phyloP scores from a whole-genome alignment of 2,113 vertebrate species.

The Oxygymnocypris stewartii region DNA sequence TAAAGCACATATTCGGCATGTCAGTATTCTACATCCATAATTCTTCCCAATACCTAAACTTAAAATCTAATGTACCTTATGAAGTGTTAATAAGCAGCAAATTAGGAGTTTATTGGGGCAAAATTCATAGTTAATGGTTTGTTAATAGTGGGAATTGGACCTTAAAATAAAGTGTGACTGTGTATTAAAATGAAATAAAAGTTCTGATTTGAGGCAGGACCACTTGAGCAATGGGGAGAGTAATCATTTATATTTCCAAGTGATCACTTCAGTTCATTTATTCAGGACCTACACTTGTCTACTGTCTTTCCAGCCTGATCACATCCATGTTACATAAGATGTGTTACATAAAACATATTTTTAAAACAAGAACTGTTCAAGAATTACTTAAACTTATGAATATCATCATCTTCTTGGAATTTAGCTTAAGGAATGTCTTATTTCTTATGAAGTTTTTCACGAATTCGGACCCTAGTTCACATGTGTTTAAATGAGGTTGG shows the following conservation, averaged over 20 bases:
- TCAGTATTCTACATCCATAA: too few relatives aligned
- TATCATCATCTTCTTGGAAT: too few relatives aligned
- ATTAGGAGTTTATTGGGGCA: too few relatives aligned
- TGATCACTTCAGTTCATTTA: not conserved
- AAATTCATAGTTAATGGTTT: too few relatives aligned
- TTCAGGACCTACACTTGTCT: not conserved
- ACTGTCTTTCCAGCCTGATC: not conserved
- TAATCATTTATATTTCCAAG: not conserved
- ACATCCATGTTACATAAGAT: not conserved
- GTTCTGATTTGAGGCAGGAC: not conserved
- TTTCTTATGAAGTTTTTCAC: not conserved
- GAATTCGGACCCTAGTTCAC: not conserved
- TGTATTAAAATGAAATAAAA: not conserved
- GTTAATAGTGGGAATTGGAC: too few relatives aligned
- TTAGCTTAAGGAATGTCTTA: not conserved
- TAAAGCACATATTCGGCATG: too few relatives aligned
- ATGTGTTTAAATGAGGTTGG: not conserved
- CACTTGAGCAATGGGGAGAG: not conserved
- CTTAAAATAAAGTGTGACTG: not conserved
- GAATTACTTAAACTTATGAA: too few relatives aligned
- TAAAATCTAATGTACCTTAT: too few relatives aligned
- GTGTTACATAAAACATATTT: not conserved
- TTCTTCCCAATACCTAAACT: too few relatives aligned
- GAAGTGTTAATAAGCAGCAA: too few relatives aligned
- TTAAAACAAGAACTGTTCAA: too few relatives aligned